Percentiles rank a stretch among this genome's conserved stretches.
Conservation (phyloP, 2,113 vertebrate genomes). For the Platichthys stellatus region DNA sequence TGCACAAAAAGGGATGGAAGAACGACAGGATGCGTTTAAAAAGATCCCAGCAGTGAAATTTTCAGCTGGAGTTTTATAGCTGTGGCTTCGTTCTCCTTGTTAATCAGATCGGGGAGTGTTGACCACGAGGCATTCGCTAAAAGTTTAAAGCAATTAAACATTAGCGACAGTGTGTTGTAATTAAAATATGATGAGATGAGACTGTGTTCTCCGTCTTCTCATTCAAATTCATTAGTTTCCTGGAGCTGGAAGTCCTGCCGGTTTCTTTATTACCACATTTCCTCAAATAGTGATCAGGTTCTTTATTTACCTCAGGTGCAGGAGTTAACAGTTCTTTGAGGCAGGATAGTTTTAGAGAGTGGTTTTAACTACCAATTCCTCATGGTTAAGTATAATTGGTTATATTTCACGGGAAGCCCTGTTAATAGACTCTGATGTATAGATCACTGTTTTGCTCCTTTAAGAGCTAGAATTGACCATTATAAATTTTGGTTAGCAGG, state of each 20-base stretch:
- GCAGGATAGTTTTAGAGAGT: background rate
- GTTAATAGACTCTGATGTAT: no score
- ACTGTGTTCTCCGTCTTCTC: background rate
- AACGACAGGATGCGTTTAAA: background rate
- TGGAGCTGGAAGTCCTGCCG: background rate
- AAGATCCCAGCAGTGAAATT: background rate
- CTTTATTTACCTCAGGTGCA: background rate
- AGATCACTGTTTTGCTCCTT: background rate
- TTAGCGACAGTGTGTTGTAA: conserved; percentile 16
- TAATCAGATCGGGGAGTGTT: background rate
- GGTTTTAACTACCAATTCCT: background rate
- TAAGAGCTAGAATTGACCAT: background rate
- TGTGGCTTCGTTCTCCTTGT: background rate
- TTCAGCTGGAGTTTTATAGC: background rate
- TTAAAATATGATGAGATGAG: conserved; percentile 18
- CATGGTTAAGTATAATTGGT: background rate
- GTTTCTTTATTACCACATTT: background rate
- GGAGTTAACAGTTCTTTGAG: background rate
- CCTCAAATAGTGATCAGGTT: background rate
- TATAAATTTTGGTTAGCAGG: background rate
- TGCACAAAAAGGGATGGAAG: conserved; percentile 54
- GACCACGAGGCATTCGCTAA: conserved; percentile 25
- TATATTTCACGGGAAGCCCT: no score
- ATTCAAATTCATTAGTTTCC: background rate
- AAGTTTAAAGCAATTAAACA: conserved; percentile 32